Conservation (phyloP, 2,888 invertebrate genomes). For the Synergus japonicus region DNA sequence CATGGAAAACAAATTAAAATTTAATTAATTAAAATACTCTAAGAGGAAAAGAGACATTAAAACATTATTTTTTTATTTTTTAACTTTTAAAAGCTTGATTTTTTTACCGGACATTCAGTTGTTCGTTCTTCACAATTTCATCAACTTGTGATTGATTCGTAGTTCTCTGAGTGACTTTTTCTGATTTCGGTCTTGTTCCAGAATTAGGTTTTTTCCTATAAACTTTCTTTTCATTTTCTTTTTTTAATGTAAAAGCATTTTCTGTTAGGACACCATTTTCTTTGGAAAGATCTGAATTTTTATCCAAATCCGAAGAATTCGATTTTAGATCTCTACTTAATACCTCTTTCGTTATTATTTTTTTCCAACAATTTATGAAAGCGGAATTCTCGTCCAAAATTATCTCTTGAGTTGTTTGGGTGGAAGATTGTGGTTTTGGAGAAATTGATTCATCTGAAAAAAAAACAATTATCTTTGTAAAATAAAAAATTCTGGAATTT, state of each 20-base stretch:
- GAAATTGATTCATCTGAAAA: conserved; percentile 23
- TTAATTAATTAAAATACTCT: neutral
- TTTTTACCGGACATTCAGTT: conserved; percentile 1
- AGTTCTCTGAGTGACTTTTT: conserved; percentile 50
- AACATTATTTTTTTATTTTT: neutral
- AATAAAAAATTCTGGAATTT: too few relatives aligned
- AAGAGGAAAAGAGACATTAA: too few relatives aligned
- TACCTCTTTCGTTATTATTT: conserved; percentile 31
- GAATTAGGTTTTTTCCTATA: conserved; percentile 48
- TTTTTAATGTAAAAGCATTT: conserved; percentile 15
- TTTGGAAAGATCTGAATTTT: neutral
- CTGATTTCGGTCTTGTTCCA: conserved; percentile 50
- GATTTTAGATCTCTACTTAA: conserved; percentile 15
- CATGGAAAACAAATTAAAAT: conserved; percentile 17
- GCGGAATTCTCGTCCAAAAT: conserved; percentile 44
- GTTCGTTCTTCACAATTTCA: conserved; percentile 8
- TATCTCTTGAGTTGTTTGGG: conserved; percentile 42
- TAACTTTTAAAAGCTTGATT: neutral
- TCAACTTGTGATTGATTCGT: neutral
- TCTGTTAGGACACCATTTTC: neutral
- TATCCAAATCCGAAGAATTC: neutral
- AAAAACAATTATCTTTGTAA: neutral
- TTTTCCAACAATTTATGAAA: conserved; percentile 30
- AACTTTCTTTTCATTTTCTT: conserved; percentile 38
- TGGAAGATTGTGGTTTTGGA: conserved; percentile 40